These are phyloP conservation scores for Axea sp. DNA, from an alignment of 2,888 invertebrate genomes.

Conservation along the genomic window DNA sequence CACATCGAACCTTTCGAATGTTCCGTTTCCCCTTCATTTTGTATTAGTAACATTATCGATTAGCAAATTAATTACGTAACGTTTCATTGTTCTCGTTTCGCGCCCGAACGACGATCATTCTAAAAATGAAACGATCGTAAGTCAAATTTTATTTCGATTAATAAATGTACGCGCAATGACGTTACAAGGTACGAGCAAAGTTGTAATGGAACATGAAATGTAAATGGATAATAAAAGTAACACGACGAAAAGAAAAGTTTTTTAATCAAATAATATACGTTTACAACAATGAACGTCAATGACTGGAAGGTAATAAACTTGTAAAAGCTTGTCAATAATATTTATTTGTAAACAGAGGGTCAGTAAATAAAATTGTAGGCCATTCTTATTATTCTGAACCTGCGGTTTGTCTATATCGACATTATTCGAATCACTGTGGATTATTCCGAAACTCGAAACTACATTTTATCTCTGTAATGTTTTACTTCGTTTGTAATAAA, in stretches of 20 bases:
- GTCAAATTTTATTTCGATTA: slow-evolving; percentile 35
- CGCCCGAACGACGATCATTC: neutral
- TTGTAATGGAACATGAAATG: slow-evolving; percentile 32
- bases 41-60: slow-evolving; percentile 55
- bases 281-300: slow-evolving; percentile 16
- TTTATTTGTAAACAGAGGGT: too few species aligned
- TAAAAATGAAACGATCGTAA: slow-evolving; percentile 20
- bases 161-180: slow-evolving; percentile 27
- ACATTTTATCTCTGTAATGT: slow-evolving; percentile 17
- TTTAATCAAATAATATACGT: slow-evolving; percentile 35
- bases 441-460: slow-evolving; percentile 20
- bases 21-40: slow-evolving; percentile 21
- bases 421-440: slow-evolving; percentile 3
- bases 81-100: slow-evolving; percentile 25
- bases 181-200: slow-evolving; percentile 13
- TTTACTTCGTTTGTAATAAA: slow-evolving; percentile 30
- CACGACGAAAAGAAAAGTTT: slow-evolving; percentile 20
- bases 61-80: slow-evolving; percentile 42
- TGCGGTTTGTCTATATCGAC: neutral
- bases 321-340: too few species aligned
- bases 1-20: slow-evolving; percentile 5
- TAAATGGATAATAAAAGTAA: slow-evolving; percentile 43
- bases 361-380: too few species aligned
- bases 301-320: too few species aligned
- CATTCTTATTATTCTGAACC: neutral